Base-by-base conservation (phyloP, 2,797 vertebrate genomes). In the Chloroceryle amazona region DNA sequence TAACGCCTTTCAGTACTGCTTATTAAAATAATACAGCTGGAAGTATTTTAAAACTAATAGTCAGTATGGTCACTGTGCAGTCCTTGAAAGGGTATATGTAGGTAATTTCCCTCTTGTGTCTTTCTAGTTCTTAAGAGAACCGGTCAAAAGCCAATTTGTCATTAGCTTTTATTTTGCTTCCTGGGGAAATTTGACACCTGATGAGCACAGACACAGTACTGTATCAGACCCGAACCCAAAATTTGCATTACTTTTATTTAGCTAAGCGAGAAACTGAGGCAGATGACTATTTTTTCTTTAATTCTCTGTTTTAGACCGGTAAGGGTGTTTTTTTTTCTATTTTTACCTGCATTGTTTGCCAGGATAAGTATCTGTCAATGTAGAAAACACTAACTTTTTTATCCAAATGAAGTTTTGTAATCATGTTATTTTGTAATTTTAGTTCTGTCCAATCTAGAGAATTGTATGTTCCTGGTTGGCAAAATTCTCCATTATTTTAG, bases 1-100 rank as follows among this genome's bases (percentile, higher is more conserved):
- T 91, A 88, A 58, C 49, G 74, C 46, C 28, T 90, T 87, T 85
- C 55, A 78, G 67, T 71, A 28, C 29, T 68, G 10, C 22, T 51
- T 86, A 85, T n/a, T 83, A 73, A 87, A 90, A 75, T 74, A 70
- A 89, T 62, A 74, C 12, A 82, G 11, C 23, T 51, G 44, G 47
- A 90, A 55, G 44, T 49, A 78, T 41, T 73, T 80, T 35, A 74
- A 86, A 83, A 65, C 23, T 76, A 63, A 23, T 44, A 58, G 25
- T 62, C 44, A 81, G 22, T 51, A 51, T 49, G 63, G 66, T 28
- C 31, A 60, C 26, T n/a, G 35, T 29, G 44, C 3, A 60, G 58
- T 60, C 39, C 44, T 65, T 81, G 31, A 74, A 81, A 76, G 4
- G 6, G 6, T 55, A 19, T 5, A 54, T 26, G 20, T 23, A 52